Evolutionary conservation across 1,140 invertebrate genomes (phyloP), one percentile per base, ranked within the genome.

Genomic region (Listronotus oregonensis): DNA sequence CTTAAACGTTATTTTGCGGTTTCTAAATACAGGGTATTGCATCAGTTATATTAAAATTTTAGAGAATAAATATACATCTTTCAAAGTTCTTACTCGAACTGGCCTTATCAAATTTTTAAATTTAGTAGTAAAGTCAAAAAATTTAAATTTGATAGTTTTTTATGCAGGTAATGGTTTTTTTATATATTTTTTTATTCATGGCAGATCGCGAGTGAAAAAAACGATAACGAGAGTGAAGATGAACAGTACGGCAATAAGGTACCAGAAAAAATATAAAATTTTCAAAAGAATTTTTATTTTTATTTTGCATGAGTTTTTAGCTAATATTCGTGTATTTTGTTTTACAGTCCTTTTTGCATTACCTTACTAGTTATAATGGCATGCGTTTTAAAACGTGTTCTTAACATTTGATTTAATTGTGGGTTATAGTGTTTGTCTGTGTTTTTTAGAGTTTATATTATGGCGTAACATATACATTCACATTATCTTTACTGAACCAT

Each of bases 241-340:
- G 73, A 74, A 60, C 31, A 51, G 43, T 71, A 64, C 52, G 71
- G 71, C 57, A 74, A 74, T 71, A 72, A 74, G 73, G 73, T 74
- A 74, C 10, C 39, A 34, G 6, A 59, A 46, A 27, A 17, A 11
- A 44, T 27, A 44, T 27, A n/a, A 31, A 31, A n/a, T 57, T 44
- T 43, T 9, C 6, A 14, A 21, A 54, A 21, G 34, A 11, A 51
- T 21, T 40, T 11, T 61, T 34, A 32, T 10, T 31, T 46, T 47
- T 32, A 27, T 9, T 14, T 40, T 46, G 42, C 27, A 47, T 46
- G 40, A 10, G 10, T 50, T 50, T 27, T 27, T 27, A 27, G 21
- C 21, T 3, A 5, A 27, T 27, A 27, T 27, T 27, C 21, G 21
- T 17, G 21, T 43, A 42, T 56, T 52, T 52, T 10, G 18, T n/a